Evolutionary conservation across 2,888 invertebrate species (phyloP).

Genomic region (Pecten maximus): DNA sequence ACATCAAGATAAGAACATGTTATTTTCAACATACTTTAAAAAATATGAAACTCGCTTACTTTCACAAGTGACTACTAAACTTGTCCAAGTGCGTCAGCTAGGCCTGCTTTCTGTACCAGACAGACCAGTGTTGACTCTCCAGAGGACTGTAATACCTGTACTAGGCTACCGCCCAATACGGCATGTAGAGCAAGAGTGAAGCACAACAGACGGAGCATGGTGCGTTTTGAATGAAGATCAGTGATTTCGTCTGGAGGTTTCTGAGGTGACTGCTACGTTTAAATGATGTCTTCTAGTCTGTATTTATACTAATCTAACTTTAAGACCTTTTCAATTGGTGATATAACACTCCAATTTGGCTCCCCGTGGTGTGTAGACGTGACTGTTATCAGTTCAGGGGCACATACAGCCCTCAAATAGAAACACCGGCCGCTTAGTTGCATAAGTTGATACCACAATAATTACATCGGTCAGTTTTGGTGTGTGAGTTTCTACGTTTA

Average conservation of each 20-base stretch:
- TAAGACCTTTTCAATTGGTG: not conserved
- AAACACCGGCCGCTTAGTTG: not conserved
- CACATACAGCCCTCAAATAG: not conserved
- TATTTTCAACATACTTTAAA: not conserved
- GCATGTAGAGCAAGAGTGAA: slow-evolving; percentile 7
- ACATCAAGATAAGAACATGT: not conserved
- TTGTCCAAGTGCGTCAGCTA: slow-evolving; percentile 51
- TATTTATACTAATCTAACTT: not conserved
- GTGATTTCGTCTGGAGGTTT: no score
- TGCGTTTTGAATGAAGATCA: not conserved
- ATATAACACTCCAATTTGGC: not conserved
- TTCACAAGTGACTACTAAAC: not conserved
- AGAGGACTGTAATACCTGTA: slow-evolving; percentile 44
- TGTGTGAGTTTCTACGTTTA: no score
- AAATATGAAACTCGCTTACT: no score
- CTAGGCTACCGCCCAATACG: slow-evolving; percentile 42
- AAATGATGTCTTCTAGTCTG: not conserved
- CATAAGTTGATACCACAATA: no score
- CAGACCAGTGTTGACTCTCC: slow-evolving; percentile 59
- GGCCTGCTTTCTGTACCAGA: slow-evolving; percentile 60
- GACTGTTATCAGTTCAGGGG: not conserved
- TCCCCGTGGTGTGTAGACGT: not conserved
- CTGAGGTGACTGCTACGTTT: not conserved
- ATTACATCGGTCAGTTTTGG: no score
- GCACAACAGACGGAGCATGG: not conserved